These are phyloP conservation scores for Drosophila austrosaltans DNA, from an alignment of 2,888 invertebrate genomes.

Conservation along the genomic window DNA sequence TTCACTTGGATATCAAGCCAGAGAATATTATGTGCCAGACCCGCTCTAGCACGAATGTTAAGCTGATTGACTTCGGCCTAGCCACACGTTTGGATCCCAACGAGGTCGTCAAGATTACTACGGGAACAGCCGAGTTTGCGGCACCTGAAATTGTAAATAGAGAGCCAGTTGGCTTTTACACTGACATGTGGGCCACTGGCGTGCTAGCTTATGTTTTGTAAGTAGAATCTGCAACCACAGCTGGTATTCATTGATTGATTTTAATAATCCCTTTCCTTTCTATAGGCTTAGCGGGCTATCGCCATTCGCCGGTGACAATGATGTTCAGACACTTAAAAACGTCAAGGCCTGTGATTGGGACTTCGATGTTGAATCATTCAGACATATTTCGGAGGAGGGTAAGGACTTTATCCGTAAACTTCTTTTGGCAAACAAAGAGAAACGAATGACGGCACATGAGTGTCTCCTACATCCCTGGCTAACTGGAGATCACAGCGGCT, in stretches of 20 bases:
- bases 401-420: conserved; percentile 98
- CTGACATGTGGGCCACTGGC: conserved; percentile 99
- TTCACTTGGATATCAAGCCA: conserved; percentile 98
- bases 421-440: conserved; percentile 96
- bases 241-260: not conserved
- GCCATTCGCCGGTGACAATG: conserved; percentile 99
- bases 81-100: conserved; percentile 99
- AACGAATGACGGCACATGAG: conserved; percentile 99
- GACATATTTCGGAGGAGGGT: conserved; percentile 96
- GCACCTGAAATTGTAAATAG: conserved; percentile 99
- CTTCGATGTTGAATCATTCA: conserved; percentile 98
- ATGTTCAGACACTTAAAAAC: conserved; percentile 98
- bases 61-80: conserved; percentile 99
- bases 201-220: conserved; percentile 98
- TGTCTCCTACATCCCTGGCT: conserved; percentile 98
- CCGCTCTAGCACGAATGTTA: conserved; percentile 96
- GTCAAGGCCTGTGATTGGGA: conserved; percentile 99
- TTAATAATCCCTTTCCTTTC: not conserved
- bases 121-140: conserved; percentile 99
- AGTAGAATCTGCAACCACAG: conserved; percentile 84
- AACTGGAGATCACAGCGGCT: conserved; percentile 91
- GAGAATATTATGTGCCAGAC: conserved; percentile 99
- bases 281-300: conserved; percentile 96
- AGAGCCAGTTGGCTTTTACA: conserved; percentile 99
- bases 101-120: conserved; percentile 99